Base-by-base conservation (phyloP, 2,113 vertebrate species). In the Barnardius zonarius region DNA sequence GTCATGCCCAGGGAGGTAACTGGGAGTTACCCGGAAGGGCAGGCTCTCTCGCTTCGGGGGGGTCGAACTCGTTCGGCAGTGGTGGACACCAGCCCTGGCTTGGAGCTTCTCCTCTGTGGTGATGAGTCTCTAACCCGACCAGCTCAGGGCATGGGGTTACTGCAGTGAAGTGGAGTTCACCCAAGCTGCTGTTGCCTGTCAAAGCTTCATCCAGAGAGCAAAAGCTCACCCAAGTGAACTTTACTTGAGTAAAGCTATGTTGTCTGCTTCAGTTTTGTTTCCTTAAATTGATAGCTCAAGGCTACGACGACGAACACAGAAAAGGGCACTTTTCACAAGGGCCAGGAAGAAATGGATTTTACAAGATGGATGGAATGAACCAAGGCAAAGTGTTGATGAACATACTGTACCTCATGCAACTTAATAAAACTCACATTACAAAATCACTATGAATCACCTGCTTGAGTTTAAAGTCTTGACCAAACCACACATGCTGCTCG, bases 361-460 rank as follows among this genome's bases (percentile, higher is more conserved):
- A 86, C 37, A 62, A 35, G 86, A 87, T 8, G 57, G 59, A 86
- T 73, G 57, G 70, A 82, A 37, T 0, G 4, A 92, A 87, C 80
- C 44, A 69, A 82, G 78, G 86, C n/a, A 39, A 92, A 93, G 67
- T 39, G 66, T n/a, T 88, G 80, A 93, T 76, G 73, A 95, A 93
- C 80, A 57, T n/a, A 27, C 7, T 75, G 51, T 66, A 81, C 88
- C 83, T 87, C 5, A 1, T 77, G 90, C 86, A 89, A 89, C 70
- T 87, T 92, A 52, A 75, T 84, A 75, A 91, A 95, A 91, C 31
- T 64, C 69, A 22, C n/a, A 19, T 93, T 62, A 89, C 68, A 77
- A 93, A 93, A 76, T 84, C 69, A 55, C 86, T 67, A 37, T 33
- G 79, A 93, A 92, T 92, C 30, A 39, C 41, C 70, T 89, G 74